A percentile compares a stretch with the other conserved stretches of the same genome.
These are phyloP conservation scores for Bambusicola thoracicus DNA, from an alignment of 2,113 vertebrate species.

Conservation along the genomic window DNA sequence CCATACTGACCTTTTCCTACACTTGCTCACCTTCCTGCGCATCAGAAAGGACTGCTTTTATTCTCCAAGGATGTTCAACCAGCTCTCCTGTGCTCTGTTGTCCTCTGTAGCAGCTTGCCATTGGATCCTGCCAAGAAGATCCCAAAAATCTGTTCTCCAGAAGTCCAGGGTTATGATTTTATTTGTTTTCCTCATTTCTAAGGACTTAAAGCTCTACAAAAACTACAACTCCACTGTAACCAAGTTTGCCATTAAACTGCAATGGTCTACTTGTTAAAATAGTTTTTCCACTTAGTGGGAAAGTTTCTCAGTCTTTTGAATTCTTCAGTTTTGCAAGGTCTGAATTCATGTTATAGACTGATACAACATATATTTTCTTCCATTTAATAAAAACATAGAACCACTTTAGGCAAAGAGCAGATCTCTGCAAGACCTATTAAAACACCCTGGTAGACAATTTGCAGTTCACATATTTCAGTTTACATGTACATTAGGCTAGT, in stretches of 20 bases:
- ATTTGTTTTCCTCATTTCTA: background rate
- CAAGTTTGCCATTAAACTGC: fast-evolving
- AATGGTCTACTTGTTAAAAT: background rate
- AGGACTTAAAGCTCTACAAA: background rate
- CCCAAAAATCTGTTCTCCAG: background rate
- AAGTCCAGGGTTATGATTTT: background rate
- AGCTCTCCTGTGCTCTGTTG: background rate
- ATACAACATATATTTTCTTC: background rate
- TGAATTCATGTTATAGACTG: background rate
- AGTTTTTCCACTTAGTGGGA: background rate
- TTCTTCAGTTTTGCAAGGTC: background rate
- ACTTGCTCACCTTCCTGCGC: background rate
- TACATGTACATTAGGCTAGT: background rate
- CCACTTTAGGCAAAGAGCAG: background rate
- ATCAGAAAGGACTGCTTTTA: background rate
- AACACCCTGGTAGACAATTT: background rate
- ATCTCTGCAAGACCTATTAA: background rate
- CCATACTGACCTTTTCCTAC: background rate
- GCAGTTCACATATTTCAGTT: background rate
- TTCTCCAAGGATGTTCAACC: background rate
- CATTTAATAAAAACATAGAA: background rate
- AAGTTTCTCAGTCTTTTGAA: background rate
- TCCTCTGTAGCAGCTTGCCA: background rate
- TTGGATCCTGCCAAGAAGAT: background rate
- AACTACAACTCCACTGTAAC: background rate